These are phyloP conservation scores for Ibidorhyncha struthersii DNA, from an alignment of 2,113 vertebrate species.

Conservation along the genomic window DNA sequence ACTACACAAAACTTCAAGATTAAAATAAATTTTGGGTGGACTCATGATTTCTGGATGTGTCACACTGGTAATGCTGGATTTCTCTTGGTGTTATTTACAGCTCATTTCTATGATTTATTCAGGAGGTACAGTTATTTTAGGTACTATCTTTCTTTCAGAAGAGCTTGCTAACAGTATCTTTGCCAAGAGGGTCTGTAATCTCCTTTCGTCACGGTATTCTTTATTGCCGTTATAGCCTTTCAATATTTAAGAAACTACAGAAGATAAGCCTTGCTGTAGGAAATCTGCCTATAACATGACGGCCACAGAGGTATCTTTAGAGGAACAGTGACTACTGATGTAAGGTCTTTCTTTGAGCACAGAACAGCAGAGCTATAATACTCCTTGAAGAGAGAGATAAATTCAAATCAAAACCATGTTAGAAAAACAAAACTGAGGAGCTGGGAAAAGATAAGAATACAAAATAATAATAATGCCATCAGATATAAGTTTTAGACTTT, in stretches of 20 bases:
- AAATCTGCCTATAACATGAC: neutral
- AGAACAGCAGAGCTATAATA: neutral
- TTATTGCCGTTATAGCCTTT: neutral
- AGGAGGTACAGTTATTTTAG: neutral
- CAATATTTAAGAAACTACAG: neutral
- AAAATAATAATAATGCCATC: neutral
- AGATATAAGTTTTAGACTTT: neutral
- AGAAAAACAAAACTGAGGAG: neutral
- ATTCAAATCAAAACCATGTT: neutral
- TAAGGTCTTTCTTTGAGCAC: neutral
- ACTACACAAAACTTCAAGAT: neutral
- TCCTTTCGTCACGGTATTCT: neutral
- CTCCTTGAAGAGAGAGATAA: neutral
- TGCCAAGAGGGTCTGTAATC: neutral
- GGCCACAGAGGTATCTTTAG: neutral
- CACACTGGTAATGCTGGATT: neutral
- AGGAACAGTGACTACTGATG: neutral
- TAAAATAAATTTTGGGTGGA: neutral
- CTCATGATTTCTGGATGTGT: neutral
- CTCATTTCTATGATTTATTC: neutral
- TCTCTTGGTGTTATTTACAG: neutral
- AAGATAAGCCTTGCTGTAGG: neutral
- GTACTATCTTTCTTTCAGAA: neutral
- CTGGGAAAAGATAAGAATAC: neutral
- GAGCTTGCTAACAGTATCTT: neutral